Evolutionary conservation across 2,797 vertebrate genomes (phyloP), one percentile per base, ranked within the genome.

Genomic region (Ctenopoma kingsleyae): DNA sequence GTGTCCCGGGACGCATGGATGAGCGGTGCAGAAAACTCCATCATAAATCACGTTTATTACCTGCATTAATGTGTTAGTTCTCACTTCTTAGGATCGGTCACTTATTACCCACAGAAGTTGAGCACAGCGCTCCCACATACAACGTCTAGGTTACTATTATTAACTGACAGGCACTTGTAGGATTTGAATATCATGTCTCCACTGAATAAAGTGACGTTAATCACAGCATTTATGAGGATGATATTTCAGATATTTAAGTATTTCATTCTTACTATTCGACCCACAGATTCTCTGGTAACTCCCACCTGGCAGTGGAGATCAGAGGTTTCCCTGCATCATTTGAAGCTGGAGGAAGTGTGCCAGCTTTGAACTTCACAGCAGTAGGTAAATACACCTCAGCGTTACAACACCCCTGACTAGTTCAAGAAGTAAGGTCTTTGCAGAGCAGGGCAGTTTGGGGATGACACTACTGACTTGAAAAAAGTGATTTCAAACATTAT

Each of bases 31-130:
- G 35, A 74, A 69, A 70, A 32, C 69, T 70, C 58, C 65, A 10
- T 73, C 78, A 75, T 85, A 88, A 91, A 89, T 92, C 87, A 80
- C 36, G 2, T 79, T 88, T 80, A 72, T 80, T 48, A 56, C 71
- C 44, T 2, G 56, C 43, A 71, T 69, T 78, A 56, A 78, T 87
- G 81, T 86, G 80, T 79, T 30, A 61, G 54, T 51, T 82, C 51
- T 87, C 63, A 20, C 74, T 71, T 76, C 40, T 56, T 16, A 30
- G 32, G 25, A 13, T 36, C 50, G 58, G 43, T 76, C 65, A 32
- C 2, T 32, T 32, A 74, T 83, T 75, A 71, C 46, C 59, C 36
- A 32, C 64, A 58, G 8, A 69, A n/a, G 40, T 51, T 47, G 36
- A 25, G 53, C 8, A 41, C 47, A 35, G 17, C 9, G 13, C 3